Base-by-base conservation (phyloP, 1,140 invertebrate species). In the Holotrichia oblita region DNA sequence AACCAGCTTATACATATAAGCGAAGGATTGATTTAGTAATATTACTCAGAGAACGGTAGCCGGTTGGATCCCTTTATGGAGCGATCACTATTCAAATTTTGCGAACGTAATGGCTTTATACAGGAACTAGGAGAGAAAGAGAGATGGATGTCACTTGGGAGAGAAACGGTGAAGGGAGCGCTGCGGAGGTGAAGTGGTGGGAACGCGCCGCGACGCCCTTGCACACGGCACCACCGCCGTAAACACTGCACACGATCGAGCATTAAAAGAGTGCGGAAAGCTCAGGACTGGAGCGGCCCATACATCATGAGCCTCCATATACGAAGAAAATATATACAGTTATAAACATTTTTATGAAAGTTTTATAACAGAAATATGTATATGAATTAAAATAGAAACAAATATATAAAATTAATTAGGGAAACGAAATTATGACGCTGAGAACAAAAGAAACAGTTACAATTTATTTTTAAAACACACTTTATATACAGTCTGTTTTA, bases 11-110 rank as follows among this genome's bases (percentile, higher is more conserved):
- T 34, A 34, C 17, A 22, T 17, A 10, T 20, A 69, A 12, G 40
- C 77, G 17, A 74, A 78, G 77, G 69, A 79, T 79, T 81, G 78
- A 79, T 81, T 79, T 77, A 81, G 80, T 79, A 77, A 79, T 77
- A 73, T 80, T 80, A 81, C 80, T 81, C 80, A 79, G 76, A 79
- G 48, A 79, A 75, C 73, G 76, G 59, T 42, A 20, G 72, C 61
- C 48, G 48, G 22, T 12, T 44, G 72, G 80, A 42, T 80, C 80
- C 80, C 79, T 81, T 81, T 81, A 81, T 81, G 80, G 80, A 77
- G 79, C 80, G 80, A 81, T 80, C 79, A 79, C 77, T 77, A 80
- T 81, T 81, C 79, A 81, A 81, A 81, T 76, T 81, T 77, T 76
- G 40, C 41, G 73, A 78, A 76, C 61, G 77, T 61, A 79, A 81